Percentiles rank a stretch among this genome's conserved stretches.
Conservation (phyloP, 2,888 invertebrate genomes). For the Ophion obscuratus region DNA sequence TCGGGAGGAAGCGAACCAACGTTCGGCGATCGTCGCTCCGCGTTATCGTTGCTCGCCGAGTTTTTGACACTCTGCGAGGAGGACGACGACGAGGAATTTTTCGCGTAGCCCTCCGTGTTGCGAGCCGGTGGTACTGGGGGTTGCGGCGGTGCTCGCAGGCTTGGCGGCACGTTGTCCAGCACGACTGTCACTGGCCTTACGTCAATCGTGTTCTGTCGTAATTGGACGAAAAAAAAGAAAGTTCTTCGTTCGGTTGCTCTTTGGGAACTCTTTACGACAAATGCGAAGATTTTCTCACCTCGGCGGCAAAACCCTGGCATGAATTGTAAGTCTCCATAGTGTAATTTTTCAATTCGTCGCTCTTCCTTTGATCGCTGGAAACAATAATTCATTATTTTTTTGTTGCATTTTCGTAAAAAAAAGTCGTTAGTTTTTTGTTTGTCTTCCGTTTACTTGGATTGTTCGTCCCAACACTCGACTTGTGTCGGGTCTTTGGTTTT, state of each 20-base stretch:
- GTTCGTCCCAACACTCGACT: conserved; percentile 68
- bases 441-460: conserved; percentile 62
- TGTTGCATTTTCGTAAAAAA: background rate
- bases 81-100: conserved; percentile 4
- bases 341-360: conserved; percentile 65
- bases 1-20: conserved; percentile 41
- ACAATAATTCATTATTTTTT: background rate
- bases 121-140: conserved; percentile 32
- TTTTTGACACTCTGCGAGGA: conserved; percentile 27
- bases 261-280: background rate
- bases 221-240: conserved; percentile 9
- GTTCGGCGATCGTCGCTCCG: conserved; percentile 49
- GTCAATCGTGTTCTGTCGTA: conserved; percentile 63
- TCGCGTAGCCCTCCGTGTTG: conserved; percentile 55
- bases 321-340: conserved; percentile 61
- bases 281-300: conserved; percentile 37
- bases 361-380: conserved; percentile 66
- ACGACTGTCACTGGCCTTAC: conserved; percentile 68
- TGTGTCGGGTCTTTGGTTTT: conserved; percentile 70
- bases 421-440: background rate
- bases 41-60: conserved; percentile 31
- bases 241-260: background rate
- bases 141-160: conserved; percentile 13
- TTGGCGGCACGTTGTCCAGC: conserved; percentile 69
- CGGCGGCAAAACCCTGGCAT: conserved; percentile 62